phyloP scores from a whole-genome alignment of 2,797 vertebrate genomes.

The Etheostoma perlongum region DNA sequence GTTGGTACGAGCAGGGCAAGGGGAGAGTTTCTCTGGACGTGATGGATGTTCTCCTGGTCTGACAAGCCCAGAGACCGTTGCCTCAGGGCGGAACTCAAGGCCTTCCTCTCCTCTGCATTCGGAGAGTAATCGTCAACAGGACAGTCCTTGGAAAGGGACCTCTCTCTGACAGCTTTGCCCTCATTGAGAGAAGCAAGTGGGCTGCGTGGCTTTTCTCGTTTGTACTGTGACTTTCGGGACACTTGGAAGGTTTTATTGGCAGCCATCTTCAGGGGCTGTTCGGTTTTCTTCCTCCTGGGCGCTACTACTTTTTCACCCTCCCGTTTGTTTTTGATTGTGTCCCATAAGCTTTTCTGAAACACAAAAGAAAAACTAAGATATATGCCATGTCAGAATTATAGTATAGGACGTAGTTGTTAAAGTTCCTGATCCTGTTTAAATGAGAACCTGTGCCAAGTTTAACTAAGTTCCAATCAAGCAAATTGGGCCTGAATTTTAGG shows the following conservation, averaged over 20 bases:
- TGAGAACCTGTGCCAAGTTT: not conserved
- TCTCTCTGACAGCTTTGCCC: conserved; percentile 41
- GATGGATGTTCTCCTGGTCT: conserved; percentile 54
- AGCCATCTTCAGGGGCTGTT: conserved; percentile 74
- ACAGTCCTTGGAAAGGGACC: conserved; percentile 47
- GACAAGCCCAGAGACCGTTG: conserved; percentile 12
- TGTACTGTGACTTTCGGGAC: conserved; percentile 79
- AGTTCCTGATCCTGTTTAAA: not conserved
- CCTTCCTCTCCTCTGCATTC: conserved; percentile 45
- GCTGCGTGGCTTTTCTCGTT: conserved; percentile 79
- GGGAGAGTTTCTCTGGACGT: conserved; percentile 65
- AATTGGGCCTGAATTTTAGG: no score
- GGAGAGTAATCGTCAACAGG: not conserved
- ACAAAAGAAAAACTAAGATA: not conserved
- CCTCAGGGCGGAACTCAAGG: conserved; percentile 29
- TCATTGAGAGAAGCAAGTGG: conserved; percentile 86
- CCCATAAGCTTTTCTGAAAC: conserved; percentile 92
- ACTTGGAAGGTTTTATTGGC: conserved; percentile 88
- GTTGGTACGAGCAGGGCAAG: conserved; percentile 66
- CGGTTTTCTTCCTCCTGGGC: conserved; percentile 70
- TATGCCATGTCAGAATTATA: not conserved
- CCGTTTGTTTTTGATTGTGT: conserved; percentile 89
- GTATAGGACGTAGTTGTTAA: not conserved
- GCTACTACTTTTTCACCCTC: conserved; percentile 47
- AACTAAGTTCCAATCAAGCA: not conserved